phyloP scores from a whole-genome alignment of 2,113 vertebrate genomes.

The Aptenodytes patagonicus region DNA sequence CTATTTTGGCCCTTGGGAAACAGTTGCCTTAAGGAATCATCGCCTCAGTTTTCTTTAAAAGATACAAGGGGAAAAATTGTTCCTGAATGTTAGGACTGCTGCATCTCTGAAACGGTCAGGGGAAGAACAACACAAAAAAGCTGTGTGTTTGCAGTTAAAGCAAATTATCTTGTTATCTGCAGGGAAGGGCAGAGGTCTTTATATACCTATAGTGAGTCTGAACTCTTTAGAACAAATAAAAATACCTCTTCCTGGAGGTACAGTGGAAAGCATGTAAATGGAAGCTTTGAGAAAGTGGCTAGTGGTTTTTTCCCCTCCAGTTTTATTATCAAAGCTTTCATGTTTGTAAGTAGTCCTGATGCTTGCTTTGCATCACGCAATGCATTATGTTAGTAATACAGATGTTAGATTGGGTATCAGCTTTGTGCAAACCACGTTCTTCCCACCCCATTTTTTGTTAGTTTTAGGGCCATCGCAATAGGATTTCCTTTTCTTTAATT shows the following conservation, averaged over 20 bases:
- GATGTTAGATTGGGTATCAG: background rate
- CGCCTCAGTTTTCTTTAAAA: background rate
- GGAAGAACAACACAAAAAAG: background rate
- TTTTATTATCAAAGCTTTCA: background rate
- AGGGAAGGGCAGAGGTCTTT: background rate
- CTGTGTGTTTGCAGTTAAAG: background rate
- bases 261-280: background rate
- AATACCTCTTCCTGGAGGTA: background rate
- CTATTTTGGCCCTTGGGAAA: constrained; percentile 5
- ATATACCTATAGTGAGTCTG: background rate
- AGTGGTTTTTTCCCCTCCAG: background rate
- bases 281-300: background rate
- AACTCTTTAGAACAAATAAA: background rate
- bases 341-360: background rate
- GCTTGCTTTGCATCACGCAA: background rate
- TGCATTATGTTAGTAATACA: background rate
- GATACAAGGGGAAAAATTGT: background rate
- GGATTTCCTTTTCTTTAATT: background rate
- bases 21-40: constrained; percentile 16
- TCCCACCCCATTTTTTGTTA: background rate
- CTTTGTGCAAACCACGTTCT: background rate
- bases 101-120: background rate
- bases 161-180: background rate
- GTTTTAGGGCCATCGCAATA: background rate
- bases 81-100: background rate